These are phyloP conservation scores for Mystacides longicornis DNA, from an alignment of 2,888 invertebrate species.

Conservation along the genomic window DNA sequence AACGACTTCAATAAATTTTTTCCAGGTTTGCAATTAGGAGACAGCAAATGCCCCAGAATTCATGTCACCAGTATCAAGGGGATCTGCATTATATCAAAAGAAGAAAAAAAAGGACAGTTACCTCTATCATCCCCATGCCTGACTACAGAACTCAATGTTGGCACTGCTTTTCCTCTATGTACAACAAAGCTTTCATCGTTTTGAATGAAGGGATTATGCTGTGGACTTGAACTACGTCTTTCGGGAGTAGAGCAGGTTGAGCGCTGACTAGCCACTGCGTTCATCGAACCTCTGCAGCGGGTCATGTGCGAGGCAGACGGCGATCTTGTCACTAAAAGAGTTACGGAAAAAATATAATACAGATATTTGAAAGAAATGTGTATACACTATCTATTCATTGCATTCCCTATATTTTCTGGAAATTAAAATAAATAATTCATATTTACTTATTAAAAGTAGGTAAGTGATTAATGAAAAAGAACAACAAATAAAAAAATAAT, in stretches of 20 bases:
- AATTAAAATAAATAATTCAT: too few relatives aligned
- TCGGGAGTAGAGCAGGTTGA: constrained; percentile 44
- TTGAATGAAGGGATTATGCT: constrained; percentile 15
- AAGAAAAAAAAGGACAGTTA: neutral
- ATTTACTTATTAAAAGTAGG: too few relatives aligned
- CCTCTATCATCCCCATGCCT: constrained; percentile 33
- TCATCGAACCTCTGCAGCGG: constrained; percentile 27
- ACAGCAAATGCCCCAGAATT: too few relatives aligned
- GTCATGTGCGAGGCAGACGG: constrained; percentile 42
- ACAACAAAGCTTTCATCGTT: constrained; percentile 70
- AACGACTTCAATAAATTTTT: too few relatives aligned
- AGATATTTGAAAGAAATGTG: too few relatives aligned
- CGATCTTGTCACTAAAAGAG: constrained; percentile 43
- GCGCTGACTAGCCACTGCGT: constrained; percentile 29
- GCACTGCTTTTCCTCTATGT: constrained; percentile 70
- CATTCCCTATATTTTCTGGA: too few relatives aligned
- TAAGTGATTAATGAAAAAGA: too few relatives aligned
- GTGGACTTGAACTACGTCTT: constrained; percentile 38
- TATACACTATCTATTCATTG: too few relatives aligned
- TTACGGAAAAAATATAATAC: neutral
- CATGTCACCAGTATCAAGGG: too few relatives aligned
- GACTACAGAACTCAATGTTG: constrained; percentile 62
- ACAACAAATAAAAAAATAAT: too few relatives aligned
- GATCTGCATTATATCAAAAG: too few relatives aligned
- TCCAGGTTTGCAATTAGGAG: too few relatives aligned